Base-by-base conservation (phyloP, 2,888 invertebrate genomes). In the Sphecodes monilicornis region DNA sequence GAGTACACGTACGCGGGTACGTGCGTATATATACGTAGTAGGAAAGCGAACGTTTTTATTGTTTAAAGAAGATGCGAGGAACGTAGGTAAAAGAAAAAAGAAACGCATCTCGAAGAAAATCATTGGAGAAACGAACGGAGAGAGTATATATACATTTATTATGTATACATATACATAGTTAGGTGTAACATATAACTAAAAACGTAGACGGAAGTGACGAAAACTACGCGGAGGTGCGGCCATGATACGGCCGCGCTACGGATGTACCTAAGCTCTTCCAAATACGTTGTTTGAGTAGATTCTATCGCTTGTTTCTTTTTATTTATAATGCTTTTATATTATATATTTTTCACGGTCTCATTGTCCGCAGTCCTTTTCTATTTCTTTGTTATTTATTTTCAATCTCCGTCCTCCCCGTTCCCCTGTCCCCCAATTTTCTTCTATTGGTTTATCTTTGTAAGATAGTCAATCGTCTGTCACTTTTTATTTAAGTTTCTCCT, bases 261-360 rank as follows among this genome's bases (percentile, higher is more conserved):
- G 78, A 91, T 91, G 92, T 92, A 92, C 92, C 92, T 92, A 91
- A 92, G 88, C 88, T 85, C 82, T 89, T 85, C 80, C 82, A 86
- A 74, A 77, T 85, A 82, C 83, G 80, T 83, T 91, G 46, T 76
- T 66, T 68, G 71, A 80, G 57, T 86, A 87, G 85, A 72, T 84
- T 88, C 86, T 84, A 88, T 85, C 84, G 84, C 82, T 91, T 86
- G 85, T 89, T 88, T 84, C 64, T 64, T 88, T 76, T 91, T 91
- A 91, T 89, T 89, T 91, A 88, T 91, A 89, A 88, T 75, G 86
- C 89, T 90, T 90, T 91, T 91, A 90, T 91, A 91, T 90, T 90
- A 91, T 91, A 90, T 82, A 83, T 86, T 86, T 66, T 89, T 89
- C 86, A 85, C 87, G 69, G 78, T 84, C 88, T 75, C 80, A 79